phyloP scores from a whole-genome alignment of 2,113 vertebrate genomes.

The Semicossyphus pulcher region DNA sequence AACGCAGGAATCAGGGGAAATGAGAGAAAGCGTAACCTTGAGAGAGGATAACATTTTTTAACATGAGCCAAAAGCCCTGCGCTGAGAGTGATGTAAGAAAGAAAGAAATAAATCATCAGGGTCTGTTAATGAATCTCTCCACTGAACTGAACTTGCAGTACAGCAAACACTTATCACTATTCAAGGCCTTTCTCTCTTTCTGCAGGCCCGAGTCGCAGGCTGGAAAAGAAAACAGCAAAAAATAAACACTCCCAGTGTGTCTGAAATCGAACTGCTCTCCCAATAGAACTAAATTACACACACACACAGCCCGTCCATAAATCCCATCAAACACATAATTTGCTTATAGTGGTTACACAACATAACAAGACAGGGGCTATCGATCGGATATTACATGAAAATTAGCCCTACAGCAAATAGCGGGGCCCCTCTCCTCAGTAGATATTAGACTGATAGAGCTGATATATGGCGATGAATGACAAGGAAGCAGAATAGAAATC shows the following conservation, averaged over 20 bases:
- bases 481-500: conserved; percentile 5
- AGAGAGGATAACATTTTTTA: conserved; percentile 58
- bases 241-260: conserved; percentile 45
- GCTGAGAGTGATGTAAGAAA: conserved; percentile 44
- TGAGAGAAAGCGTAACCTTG: conserved; percentile 68
- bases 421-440: neutral
- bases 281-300: conserved; percentile 57
- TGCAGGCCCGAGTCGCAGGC: conserved; percentile 24
- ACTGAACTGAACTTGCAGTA: conserved; percentile 57
- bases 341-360: conserved; percentile 42
- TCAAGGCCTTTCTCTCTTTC: conserved; percentile 51
- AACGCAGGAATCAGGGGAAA: conserved; percentile 66
- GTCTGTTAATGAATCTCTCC: conserved; percentile 64
- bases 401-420: conserved; percentile 37
- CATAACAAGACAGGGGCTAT: conserved; percentile 34
- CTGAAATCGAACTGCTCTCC: conserved; percentile 56
- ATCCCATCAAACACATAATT: conserved; percentile 55
- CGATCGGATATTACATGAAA: conserved; percentile 50
- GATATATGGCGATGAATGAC: conserved; percentile 19
- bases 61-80: conserved; percentile 50
- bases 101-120: conserved; percentile 23
- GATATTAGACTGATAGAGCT: conserved; percentile 17
- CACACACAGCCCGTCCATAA: conserved; percentile 34
- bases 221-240: conserved; percentile 21
- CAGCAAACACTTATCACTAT: conserved; percentile 54